Conservation (phyloP, 2,888 invertebrate genomes). For the Agrilus mali region DNA sequence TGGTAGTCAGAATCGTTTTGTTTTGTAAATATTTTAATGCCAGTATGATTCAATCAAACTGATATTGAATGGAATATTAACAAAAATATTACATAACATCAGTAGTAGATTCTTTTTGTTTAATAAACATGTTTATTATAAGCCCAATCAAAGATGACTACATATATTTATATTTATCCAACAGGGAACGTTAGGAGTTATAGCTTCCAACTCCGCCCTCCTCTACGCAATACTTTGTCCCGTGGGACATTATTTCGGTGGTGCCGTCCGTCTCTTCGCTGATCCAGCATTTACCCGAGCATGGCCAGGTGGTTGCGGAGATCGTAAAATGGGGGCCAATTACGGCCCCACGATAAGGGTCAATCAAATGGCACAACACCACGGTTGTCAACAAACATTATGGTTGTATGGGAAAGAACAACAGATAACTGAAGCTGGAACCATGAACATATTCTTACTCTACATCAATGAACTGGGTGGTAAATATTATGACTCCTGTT, state of each 20-base stretch:
- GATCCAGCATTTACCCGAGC: slow-evolving; percentile 79
- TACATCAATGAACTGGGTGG: slow-evolving; percentile 83
- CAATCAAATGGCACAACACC: slow-evolving; percentile 59
- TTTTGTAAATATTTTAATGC: no score
- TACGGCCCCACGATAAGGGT: slow-evolving; percentile 79
- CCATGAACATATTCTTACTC: slow-evolving; percentile 94
- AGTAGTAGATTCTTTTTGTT: no score
- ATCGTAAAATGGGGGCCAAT: slow-evolving; percentile 91
- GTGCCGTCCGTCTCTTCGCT: slow-evolving; percentile 71
- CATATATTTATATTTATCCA: no score
- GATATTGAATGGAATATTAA: no score
- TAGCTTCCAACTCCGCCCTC: slow-evolving; percentile 73
- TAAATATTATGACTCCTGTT: slow-evolving; percentile 29
- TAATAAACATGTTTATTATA: no score
- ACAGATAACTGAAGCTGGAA: slow-evolving; percentile 92
- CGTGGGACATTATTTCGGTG: slow-evolving; percentile 83
- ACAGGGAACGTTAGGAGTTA: slow-evolving; percentile 87
- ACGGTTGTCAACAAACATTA: slow-evolving; percentile 85
- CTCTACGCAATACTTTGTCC: slow-evolving; percentile 87
- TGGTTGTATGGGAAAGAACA: slow-evolving; percentile 94
- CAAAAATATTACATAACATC: no score
- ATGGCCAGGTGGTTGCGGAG: slow-evolving; percentile 92
- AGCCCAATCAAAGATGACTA: no score
- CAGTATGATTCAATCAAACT: no score
- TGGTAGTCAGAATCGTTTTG: no score